Percentiles rank a stretch among this genome's conserved stretches.
Evolutionary conservation across 35 echinoderm and acorn worm species (phyloP).

Genomic region (Diadema setosum): DNA sequence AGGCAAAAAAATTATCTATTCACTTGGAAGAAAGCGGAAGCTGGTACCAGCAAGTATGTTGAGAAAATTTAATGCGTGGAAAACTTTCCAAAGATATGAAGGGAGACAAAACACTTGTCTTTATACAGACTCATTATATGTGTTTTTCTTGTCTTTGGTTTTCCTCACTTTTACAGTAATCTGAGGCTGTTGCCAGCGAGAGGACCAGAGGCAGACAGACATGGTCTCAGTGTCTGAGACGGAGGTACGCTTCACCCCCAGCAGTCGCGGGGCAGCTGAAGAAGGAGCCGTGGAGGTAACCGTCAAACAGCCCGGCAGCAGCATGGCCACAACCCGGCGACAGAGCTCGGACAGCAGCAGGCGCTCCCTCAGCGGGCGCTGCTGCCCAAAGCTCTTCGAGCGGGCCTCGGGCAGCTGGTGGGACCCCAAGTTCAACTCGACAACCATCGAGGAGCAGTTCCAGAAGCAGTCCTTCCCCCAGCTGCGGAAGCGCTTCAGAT

Average conservation of each 20-base stretch:
- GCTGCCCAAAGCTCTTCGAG: conserved; percentile 93
- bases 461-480: conserved; percentile 70
- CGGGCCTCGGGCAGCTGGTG: conserved; percentile 94
- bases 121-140: no score
- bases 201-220: not conserved
- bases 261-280: conserved; percentile 42
- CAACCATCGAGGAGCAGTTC: conserved; percentile 86
- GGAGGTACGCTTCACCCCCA: conserved; percentile 69
- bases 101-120: no score
- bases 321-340: conserved; percentile 21
- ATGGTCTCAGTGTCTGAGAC: conserved; percentile 72
- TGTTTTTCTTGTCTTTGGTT: not conserved
- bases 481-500: conserved; percentile 72
- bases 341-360: conserved; percentile 74
- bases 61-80: no score
- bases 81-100: no score
- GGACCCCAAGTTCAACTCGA: conserved; percentile 90
- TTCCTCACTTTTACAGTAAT: not conserved
- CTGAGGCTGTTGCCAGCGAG: not conserved
- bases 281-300: conserved; percentile 73
- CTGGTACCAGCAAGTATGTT: no score
- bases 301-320: conserved; percentile 1
- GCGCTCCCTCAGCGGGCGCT: conserved; percentile 12
- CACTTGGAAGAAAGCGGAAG: no score
- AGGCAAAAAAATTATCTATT: no score